Percentiles rank a stretch among this genome's conserved stretches.
These are phyloP conservation scores for Sinohyriopsis cumingii DNA, from an alignment of 2,888 invertebrate genomes.

Conservation along the genomic window DNA sequence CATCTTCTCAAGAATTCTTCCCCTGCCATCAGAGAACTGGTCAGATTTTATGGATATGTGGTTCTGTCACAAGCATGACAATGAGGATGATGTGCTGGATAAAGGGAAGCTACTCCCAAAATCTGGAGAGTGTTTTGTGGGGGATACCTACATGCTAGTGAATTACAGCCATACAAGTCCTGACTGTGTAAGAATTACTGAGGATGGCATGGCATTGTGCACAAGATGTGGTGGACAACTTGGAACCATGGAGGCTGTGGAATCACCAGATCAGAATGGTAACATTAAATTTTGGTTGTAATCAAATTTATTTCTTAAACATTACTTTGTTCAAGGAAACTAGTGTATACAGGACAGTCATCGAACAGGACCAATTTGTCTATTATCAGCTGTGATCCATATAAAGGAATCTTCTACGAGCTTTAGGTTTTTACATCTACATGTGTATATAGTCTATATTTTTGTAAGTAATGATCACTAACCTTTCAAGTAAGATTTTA, in stretches of 20 bases:
- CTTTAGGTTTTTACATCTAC: too few relatives aligned
- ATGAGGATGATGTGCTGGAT: neutral
- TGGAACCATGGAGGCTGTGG: conserved; percentile 24
- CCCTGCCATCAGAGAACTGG: conserved; percentile 64
- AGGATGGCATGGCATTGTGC: conserved; percentile 40
- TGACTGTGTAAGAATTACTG: conserved; percentile 25
- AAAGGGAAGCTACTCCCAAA: conserved; percentile 34
- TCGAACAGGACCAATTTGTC: too few relatives aligned
- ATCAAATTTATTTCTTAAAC: too few relatives aligned
- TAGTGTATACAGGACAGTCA: too few relatives aligned
- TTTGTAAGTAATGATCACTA: too few relatives aligned
- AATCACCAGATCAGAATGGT: conserved; percentile 7
- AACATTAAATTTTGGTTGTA: neutral
- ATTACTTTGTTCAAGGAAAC: too few relatives aligned
- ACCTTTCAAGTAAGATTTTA: too few relatives aligned
- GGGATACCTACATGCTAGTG: conserved; percentile 53
- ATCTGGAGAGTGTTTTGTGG: conserved; percentile 57
- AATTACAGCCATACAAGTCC: conserved; percentile 30
- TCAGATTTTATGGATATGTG: conserved; percentile 61
- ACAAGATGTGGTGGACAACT: conserved; percentile 50
- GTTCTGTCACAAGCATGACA: conserved; percentile 61
- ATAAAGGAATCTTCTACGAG: too few relatives aligned
- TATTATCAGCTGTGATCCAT: too few relatives aligned
- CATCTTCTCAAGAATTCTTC: conserved; percentile 53
- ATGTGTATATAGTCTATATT: too few relatives aligned